Evolutionary conservation across 2,888 invertebrate species (phyloP).

Genomic region (Xylocampa areola): DNA sequence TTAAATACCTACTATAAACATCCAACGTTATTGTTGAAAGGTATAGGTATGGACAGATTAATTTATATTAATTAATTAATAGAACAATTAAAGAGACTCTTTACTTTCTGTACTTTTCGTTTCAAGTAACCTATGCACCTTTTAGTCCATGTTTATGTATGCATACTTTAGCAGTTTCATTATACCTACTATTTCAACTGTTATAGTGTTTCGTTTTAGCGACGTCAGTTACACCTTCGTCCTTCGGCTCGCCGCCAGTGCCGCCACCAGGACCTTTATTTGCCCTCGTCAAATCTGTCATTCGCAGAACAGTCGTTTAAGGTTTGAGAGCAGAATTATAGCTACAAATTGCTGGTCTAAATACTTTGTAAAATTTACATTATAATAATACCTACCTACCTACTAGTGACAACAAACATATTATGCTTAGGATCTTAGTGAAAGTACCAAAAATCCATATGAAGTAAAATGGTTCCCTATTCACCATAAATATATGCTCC

Average conservation of each 20-base stretch:
- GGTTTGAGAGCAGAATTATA: slow-evolving; percentile 28
- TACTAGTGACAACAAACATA: too few relatives aligned
- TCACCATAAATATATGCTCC: slow-evolving; percentile 16
- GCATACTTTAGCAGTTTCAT: slow-evolving; percentile 4
- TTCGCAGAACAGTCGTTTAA: slow-evolving; percentile 48
- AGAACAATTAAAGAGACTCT: too few relatives aligned
- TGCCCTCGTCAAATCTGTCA: slow-evolving; percentile 64
- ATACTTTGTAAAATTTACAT: slow-evolving; percentile 17
- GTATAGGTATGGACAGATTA: too few relatives aligned
- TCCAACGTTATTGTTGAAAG: too few relatives aligned
- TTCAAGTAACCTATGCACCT: background rate
- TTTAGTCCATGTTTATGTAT: background rate
- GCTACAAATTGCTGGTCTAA: slow-evolving; percentile 21
- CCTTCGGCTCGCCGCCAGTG: slow-evolving; percentile 22
- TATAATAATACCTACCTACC: background rate
- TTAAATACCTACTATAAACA: too few relatives aligned
- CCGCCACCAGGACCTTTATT: slow-evolving; percentile 35
- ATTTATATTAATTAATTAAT: too few relatives aligned
- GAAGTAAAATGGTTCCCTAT: slow-evolving; percentile 4
- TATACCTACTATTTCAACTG: slow-evolving; percentile 24
- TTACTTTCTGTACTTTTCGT: background rate
- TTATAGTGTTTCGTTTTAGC: slow-evolving; percentile 35
- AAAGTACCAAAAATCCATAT: background rate
- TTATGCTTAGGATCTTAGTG: slow-evolving; percentile 7
- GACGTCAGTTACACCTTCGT: slow-evolving; percentile 38